Base-by-base conservation (phyloP, 2,888 invertebrate genomes). In the Trichogramma dendrolimi region DNA sequence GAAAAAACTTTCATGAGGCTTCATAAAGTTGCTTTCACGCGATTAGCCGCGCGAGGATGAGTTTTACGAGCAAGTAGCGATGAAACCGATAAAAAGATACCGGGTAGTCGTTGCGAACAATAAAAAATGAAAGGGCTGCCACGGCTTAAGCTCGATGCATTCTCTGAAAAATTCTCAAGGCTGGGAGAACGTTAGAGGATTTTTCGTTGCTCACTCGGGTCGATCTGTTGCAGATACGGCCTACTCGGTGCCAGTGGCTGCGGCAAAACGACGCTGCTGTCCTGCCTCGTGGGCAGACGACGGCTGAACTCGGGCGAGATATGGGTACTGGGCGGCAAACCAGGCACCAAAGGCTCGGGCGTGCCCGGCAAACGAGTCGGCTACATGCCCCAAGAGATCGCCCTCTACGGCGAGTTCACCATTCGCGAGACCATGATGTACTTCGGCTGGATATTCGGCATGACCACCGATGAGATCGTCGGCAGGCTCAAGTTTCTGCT, bases 351-450 rank as follows among this genome's bases (percentile, higher is more conserved):
- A 75, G 94, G 87, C n/a, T 93, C 91, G 5, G 92, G 92, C 5
- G 92, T 94, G 11, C 96, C 96, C 0, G 96, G 96, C 7, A 91
- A 91, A 75, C 85, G 92, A 40, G 94, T 96, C n/a, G 96, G 96
- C 56, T 96, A 96, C 81, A 96, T 96, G 96, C 96, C 96, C 0
- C 90, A 94, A 73, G 94, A 94, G 81, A 93, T 92, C 62, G 94
- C 94, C 0, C 83, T 94, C 0, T 94, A 92, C 77, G 93, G 91
- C 2, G 94, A 94, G 81, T 95, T 96, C 81, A 91, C 94, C 44
- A 95, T 96, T 73, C 88, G 88, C 68, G 96, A 96, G 79, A 96
- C 96, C 0, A 91, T 96, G 90, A 89, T 91, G 87, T 96, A 95
- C 80, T 96, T 96, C 80, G 96, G 96, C 49, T 92, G 94, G 88